phyloP scores from a whole-genome alignment of 2,113 vertebrate genomes.

The Corythornis vintsioides region DNA sequence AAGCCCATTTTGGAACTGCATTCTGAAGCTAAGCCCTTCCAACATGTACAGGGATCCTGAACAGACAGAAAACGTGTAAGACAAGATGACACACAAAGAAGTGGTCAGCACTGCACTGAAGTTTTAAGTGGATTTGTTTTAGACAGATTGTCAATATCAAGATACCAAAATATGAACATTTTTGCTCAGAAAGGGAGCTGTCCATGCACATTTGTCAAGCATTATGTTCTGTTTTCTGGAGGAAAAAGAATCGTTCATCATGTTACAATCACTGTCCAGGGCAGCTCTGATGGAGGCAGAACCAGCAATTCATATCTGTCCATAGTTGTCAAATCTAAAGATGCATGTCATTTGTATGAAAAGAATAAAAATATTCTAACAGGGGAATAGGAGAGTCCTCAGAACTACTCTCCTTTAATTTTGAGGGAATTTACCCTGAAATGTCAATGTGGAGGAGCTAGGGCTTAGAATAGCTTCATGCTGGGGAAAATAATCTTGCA shows the following conservation, averaged over 20 bases:
- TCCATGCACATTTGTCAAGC: constrained; percentile 35
- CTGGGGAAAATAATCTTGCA: neutral
- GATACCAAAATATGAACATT: constrained; percentile 2
- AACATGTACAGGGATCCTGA: neutral
- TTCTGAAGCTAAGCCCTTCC: neutral
- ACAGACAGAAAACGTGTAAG: neutral
- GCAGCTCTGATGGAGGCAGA: constrained; percentile 15
- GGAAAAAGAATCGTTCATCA: constrained; percentile 45
- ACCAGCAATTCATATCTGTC: constrained; percentile 45
- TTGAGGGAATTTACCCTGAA: neutral
- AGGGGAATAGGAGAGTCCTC: neutral
- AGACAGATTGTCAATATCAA: constrained; percentile 4
- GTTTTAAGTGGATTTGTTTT: constrained; percentile 12
- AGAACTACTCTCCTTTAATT: neutral
- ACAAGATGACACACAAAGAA: neutral
- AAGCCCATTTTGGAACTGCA: neutral
- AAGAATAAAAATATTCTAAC: neutral
- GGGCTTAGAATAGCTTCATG: neutral
- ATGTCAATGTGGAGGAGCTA: neutral
- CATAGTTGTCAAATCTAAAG: neutral
- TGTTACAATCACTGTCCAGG: constrained; percentile 29
- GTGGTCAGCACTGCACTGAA: neutral
- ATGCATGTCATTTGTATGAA: neutral
- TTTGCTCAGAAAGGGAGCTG: constrained; percentile 23
- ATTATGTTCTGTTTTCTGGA: neutral